Evolutionary conservation across 2,113 vertebrate species (phyloP), one percentile per base, ranked within the genome.

Genomic region (Tychaedon coryphoeus): DNA sequence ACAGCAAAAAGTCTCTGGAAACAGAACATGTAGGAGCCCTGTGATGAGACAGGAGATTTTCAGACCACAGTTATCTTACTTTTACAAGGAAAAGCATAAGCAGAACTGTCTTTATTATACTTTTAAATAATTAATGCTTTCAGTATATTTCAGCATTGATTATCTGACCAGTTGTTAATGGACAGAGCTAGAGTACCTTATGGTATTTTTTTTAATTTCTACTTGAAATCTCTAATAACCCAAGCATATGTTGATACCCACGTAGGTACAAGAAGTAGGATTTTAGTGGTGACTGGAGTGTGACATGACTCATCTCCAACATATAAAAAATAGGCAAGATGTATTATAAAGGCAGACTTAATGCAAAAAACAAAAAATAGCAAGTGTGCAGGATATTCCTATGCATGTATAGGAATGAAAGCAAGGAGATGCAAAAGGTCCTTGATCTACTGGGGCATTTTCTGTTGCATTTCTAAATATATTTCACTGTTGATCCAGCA

Each of bases 271-370:
- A 82, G 88, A 91, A 95, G 86, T 64, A 94, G 88, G 82, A 93
- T 77, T 94, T 95, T 60, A 70, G 75, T 90, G 94, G 92, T 91
- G 85, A 86, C 93, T 96, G 64, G 71, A 83, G 90, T 88, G 92
- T 90, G 92, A 83, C 75, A 86, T 92, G 95, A 97, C 90, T 97
- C 94, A 96, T 93, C 79, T 86, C 23, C 64, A 94, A 47, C 69
- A 74, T 60, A 80, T 20, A 58, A 95, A 90, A 96, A 83, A 61
- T 88, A 96, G 86, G 22, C 48, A 60, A 92, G 70, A 62, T 70
- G 33, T 62, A 90, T 92, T 92, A 77, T 56, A 84, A 82, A 92
- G 64, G 56, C 86, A 94, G 64, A 60, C 75, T 81, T 90, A 90
- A 88, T 93, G 71, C 2, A 50, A 71, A 85, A 65, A 50, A 61